A percentile compares a stretch with the other conserved stretches of the same genome.
Evolutionary conservation across 2,113 vertebrate genomes (phyloP).

Genomic region (Atractosteus spatula): DNA sequence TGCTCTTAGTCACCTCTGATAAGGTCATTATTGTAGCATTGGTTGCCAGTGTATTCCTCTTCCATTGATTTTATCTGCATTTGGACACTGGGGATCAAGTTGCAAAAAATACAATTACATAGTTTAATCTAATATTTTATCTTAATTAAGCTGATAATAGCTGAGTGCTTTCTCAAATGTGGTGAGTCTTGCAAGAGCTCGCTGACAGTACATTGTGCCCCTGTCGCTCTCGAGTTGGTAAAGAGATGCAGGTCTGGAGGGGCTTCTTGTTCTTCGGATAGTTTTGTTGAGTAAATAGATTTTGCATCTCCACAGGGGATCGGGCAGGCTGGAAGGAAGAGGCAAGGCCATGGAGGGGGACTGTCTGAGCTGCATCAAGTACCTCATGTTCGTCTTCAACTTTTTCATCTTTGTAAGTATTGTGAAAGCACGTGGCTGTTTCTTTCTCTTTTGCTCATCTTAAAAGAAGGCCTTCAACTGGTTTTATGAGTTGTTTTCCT

Average conservation of each 20-base stretch:
- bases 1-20: too few relatives aligned
- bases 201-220: neutral
- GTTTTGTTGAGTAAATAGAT: neutral
- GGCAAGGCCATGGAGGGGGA: slow-evolving; percentile 85
- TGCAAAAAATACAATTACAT: too few relatives aligned
- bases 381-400: slow-evolving; percentile 94
- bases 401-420: slow-evolving; percentile 95
- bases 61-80: too few relatives aligned
- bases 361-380: slow-evolving; percentile 90
- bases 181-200: neutral
- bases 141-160: too few relatives aligned
- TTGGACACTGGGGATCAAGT: too few relatives aligned
- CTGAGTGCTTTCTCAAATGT: too few relatives aligned
- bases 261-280: neutral
- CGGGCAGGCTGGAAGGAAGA: slow-evolving; percentile 57
- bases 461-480: neutral
- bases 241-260: neutral
- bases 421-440: slow-evolving; percentile 21
- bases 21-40: too few relatives aligned
- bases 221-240: neutral
- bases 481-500: neutral
- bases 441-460: neutral
- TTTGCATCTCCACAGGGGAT: slow-evolving; percentile 64
- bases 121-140: too few relatives aligned
- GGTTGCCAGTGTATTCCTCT: too few relatives aligned